Conservation (phyloP, 2,888 invertebrate genomes). For the Caenorhabditis parvicauda region DNA sequence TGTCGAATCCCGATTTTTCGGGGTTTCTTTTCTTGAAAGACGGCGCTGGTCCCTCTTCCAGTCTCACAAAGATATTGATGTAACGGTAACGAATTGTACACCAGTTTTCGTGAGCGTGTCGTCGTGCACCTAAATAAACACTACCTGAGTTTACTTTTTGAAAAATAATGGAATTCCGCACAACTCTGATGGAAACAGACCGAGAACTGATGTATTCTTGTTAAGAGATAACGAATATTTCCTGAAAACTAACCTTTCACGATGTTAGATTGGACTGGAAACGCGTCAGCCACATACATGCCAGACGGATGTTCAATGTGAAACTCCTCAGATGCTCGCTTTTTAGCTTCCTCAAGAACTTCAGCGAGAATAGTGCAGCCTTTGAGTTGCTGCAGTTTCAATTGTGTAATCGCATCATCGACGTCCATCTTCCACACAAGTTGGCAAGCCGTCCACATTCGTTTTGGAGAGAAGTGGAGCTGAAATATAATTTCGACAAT, state of each 20-base stretch:
- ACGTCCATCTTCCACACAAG: slow-evolving; percentile 56
- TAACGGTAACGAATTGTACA: slow-evolving; percentile 52
- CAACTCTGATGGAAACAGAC: neutral
- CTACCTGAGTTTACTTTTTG: too few species aligned
- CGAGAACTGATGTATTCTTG: neutral
- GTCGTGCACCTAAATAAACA: slow-evolving; percentile 33
- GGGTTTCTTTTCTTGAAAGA: slow-evolving; percentile 13
- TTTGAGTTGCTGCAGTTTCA: slow-evolving; percentile 48
- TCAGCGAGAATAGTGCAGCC: slow-evolving; percentile 44
- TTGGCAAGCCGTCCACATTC: slow-evolving; percentile 57
- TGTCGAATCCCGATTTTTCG: slow-evolving; percentile 49
- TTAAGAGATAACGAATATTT: neutral
- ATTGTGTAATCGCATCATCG: slow-evolving; percentile 52
- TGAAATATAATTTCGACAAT: neutral
- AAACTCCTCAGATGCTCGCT: slow-evolving; percentile 53
- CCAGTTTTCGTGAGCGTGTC: slow-evolving; percentile 60
- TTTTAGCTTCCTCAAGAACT: slow-evolving; percentile 49
- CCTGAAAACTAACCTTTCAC: slow-evolving; percentile 38
- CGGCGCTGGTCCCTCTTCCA: slow-evolving; percentile 49
- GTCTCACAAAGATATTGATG: slow-evolving; percentile 56
- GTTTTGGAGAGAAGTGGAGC: slow-evolving; percentile 51
- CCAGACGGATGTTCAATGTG: slow-evolving; percentile 49
- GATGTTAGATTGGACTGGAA: slow-evolving; percentile 55
- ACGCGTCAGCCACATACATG: slow-evolving; percentile 60
- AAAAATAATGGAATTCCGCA: too few species aligned